Percentiles rank a stretch among this genome's conserved stretches.
Evolutionary conservation across 1,140 invertebrate species (phyloP).

Genomic region (Theocolax elegans): DNA sequence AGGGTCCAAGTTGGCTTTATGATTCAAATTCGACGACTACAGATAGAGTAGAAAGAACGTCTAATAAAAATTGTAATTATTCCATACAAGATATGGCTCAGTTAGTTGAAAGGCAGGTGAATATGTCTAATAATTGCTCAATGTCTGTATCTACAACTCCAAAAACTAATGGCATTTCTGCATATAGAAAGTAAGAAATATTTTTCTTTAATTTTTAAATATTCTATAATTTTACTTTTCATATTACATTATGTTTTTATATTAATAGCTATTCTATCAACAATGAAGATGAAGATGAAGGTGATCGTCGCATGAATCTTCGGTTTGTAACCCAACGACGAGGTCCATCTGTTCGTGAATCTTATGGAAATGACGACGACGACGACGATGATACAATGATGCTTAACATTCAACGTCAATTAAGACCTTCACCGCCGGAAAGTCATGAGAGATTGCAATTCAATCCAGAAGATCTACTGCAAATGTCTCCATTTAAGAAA

Average conservation of each 20-base stretch:
- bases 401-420: constrained; percentile 32
- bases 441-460: constrained; percentile 40
- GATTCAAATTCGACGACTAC: too few species aligned
- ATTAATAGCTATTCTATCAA: too few species aligned
- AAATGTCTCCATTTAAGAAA: constrained; percentile 33
- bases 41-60: too few species aligned
- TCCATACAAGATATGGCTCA: too few species aligned
- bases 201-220: background rate
- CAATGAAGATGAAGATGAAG: constrained; percentile 27
- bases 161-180: too few species aligned
- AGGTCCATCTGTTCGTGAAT: background rate
- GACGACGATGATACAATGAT: constrained; percentile 46
- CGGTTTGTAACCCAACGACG: constrained; percentile 50
- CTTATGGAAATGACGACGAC: background rate
- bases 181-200: background rate
- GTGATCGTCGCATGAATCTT: constrained; percentile 26
- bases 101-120: too few species aligned
- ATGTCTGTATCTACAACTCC: too few species aligned
- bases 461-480: constrained; percentile 50
- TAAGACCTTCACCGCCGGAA: background rate
- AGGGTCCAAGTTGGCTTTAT: constrained; percentile 61
- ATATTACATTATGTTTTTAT: too few species aligned
- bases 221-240: background rate
- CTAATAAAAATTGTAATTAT: too few species aligned
- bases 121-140: too few species aligned